Percentiles rank a stretch among this genome's conserved stretches.
Conservation (phyloP, 1,140 invertebrate species). For the Musca domestica region DNA sequence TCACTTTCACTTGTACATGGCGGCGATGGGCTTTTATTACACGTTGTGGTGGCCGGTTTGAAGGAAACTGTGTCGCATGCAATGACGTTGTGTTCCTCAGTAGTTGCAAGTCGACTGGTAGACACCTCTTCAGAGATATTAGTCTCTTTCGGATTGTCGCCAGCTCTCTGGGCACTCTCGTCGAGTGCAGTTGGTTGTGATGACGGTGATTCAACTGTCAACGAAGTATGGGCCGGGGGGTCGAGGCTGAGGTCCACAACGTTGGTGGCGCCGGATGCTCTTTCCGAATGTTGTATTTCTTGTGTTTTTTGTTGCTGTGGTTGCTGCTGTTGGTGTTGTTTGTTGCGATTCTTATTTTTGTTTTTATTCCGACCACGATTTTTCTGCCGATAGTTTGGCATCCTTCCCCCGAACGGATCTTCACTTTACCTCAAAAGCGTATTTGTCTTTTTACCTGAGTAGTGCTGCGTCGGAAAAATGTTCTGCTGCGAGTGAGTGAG, state of each 20-base stretch:
- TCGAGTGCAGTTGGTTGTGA: not conserved
- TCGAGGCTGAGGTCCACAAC: not conserved
- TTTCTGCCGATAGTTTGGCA: constrained; percentile 52
- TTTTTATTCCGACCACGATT: constrained; percentile 47
- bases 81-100: not conserved
- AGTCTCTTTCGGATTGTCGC: not conserved
- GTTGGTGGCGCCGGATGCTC: not conserved
- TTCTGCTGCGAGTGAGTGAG: not conserved
- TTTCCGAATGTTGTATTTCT: constrained; percentile 7
- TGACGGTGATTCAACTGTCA: not conserved
- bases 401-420: constrained; percentile 17
- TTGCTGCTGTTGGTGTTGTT: constrained; percentile 11
- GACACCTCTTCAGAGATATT: not conserved
- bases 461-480: no score
- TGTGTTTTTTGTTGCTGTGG: constrained; percentile 22
- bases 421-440: not conserved
- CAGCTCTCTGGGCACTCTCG: not conserved
- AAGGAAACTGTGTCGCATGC: constrained; percentile 6
- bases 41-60: not conserved
- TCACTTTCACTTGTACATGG: not conserved
- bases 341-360: constrained; percentile 30
- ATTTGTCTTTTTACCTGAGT: not conserved
- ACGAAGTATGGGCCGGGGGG: not conserved
- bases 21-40: not conserved
- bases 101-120: not conserved